phyloP scores from a whole-genome alignment of 2,888 invertebrate genomes.

The Lithosia quadra region DNA sequence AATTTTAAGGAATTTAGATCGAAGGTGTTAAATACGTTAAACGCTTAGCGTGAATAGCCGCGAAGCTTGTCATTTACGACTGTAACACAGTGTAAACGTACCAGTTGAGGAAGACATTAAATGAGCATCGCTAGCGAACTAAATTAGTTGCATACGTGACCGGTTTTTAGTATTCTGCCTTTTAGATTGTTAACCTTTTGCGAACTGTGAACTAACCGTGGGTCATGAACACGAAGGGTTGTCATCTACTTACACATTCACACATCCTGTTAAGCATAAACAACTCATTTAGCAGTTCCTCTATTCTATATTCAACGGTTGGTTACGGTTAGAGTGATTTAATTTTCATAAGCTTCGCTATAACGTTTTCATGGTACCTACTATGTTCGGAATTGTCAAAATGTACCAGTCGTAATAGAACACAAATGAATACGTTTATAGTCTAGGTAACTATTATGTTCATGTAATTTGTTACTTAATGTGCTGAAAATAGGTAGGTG shows the following conservation, averaged over 20 bases:
- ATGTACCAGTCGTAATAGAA: neutral
- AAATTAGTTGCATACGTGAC: conserved; percentile 60
- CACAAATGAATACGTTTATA: neutral
- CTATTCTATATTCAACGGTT: conserved; percentile 47
- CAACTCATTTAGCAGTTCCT: conserved; percentile 36
- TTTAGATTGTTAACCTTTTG: conserved; percentile 66
- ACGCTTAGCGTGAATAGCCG: neutral
- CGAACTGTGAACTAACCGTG: conserved; percentile 54
- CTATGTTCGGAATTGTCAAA: neutral
- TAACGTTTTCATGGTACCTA: conserved; percentile 27
- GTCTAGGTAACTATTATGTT: neutral
- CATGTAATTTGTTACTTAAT: neutral
- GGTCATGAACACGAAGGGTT: conserved; percentile 51
- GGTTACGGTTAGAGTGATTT: conserved; percentile 51
- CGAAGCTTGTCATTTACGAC: conserved; percentile 5
- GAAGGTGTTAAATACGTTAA: neutral
- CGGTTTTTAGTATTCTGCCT: conserved; percentile 66
- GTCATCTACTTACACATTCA: conserved; percentile 41
- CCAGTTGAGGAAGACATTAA: conserved; percentile 31
- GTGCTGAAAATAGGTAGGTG: neutral
- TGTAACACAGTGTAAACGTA: conserved; percentile 17
- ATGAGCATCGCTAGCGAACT: conserved; percentile 43
- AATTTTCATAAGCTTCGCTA: conserved; percentile 44
- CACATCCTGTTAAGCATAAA: conserved; percentile 49
- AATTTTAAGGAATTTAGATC: conserved; percentile 2